These are phyloP conservation scores for Eurytoma adleriae DNA, from an alignment of 2,888 invertebrate genomes.

Conservation along the genomic window DNA sequence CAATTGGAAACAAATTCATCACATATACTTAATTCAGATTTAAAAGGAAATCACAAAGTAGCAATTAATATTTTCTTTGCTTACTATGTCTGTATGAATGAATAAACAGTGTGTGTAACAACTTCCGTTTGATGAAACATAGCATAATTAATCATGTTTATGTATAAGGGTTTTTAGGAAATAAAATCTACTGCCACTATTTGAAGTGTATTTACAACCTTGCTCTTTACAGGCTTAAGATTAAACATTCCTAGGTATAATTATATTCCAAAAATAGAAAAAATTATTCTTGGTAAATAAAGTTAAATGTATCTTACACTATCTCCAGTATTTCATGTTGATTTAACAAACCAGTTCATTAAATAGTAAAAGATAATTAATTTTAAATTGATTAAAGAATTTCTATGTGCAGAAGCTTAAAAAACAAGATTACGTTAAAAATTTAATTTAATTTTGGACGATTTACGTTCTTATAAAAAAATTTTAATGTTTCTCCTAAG, in stretches of 20 bases:
- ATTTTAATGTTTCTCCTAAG: no score
- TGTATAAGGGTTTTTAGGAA: slow-evolving; percentile 54
- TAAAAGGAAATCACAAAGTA: slow-evolving; percentile 26
- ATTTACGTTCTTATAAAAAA: no score
- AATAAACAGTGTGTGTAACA: slow-evolving; percentile 40
- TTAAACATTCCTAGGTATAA: slow-evolving; percentile 29
- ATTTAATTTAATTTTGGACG: no score
- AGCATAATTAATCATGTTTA: slow-evolving; percentile 50
- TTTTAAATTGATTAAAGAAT: slow-evolving; percentile 20
- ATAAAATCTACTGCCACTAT: slow-evolving; percentile 56
- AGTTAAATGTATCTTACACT: slow-evolving; percentile 10
- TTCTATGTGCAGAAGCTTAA: slow-evolving; percentile 7
- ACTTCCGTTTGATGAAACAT: slow-evolving; percentile 50
- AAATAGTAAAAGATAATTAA: slow-evolving; percentile 9
- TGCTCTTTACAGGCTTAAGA: slow-evolving; percentile 42
- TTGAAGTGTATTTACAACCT: slow-evolving; percentile 53
- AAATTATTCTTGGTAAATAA: slow-evolving; percentile 44
- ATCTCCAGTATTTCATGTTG: not conserved
- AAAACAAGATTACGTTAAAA: slow-evolving; percentile 1
- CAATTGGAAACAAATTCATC: slow-evolving; percentile 45
- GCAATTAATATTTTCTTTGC: slow-evolving; percentile 42
- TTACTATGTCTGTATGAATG: slow-evolving; percentile 33
- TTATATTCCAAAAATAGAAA: slow-evolving; percentile 48
- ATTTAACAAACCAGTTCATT: slow-evolving; percentile 1
- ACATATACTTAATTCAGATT: slow-evolving; percentile 13